These are phyloP conservation scores for Drosophila equinoxialis DNA, from an alignment of 1,140 invertebrate genomes.

Conservation along the genomic window DNA sequence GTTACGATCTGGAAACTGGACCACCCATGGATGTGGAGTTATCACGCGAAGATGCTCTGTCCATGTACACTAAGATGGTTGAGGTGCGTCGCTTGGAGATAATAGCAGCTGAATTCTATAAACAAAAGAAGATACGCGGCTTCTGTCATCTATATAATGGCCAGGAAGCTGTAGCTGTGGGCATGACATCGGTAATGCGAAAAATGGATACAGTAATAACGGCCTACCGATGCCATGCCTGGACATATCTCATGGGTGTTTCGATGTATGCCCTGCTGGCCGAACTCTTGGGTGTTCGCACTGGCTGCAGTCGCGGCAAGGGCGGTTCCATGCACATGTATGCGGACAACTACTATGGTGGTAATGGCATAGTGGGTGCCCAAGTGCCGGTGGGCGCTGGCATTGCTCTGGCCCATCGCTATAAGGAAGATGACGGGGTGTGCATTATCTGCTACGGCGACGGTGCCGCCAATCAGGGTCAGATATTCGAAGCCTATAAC, in stretches of 20 bases:
- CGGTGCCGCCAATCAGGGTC: slow-evolving; percentile 97
- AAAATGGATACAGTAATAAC: slow-evolving; percentile 89
- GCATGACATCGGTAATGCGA: slow-evolving; percentile 87
- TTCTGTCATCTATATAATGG: slow-evolving; percentile 94
- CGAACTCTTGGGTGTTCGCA: slow-evolving; percentile 92
- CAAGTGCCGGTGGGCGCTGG: slow-evolving; percentile 97
- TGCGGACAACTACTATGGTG: slow-evolving; percentile 88
- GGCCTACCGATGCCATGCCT: slow-evolving; percentile 87
- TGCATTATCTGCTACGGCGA: slow-evolving; percentile 96
- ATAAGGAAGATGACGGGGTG: slow-evolving; percentile 90
- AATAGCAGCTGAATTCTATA: slow-evolving; percentile 88
- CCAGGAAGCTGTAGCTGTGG: slow-evolving; percentile 86
- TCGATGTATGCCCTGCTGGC: slow-evolving; percentile 89
- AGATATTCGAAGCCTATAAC: slow-evolving; percentile 91
- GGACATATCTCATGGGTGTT: slow-evolving; percentile 91
- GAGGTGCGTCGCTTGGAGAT: slow-evolving; percentile 88
- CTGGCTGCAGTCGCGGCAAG: slow-evolving; percentile 89
- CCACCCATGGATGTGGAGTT: slow-evolving; percentile 86
- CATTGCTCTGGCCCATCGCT: slow-evolving; percentile 95
- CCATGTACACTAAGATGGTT: slow-evolving; percentile 87
- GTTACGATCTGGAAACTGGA: slow-evolving; percentile 93
- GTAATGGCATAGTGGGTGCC: slow-evolving; percentile 99
- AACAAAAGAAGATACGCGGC: slow-evolving; percentile 90
- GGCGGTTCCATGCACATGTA: slow-evolving; percentile 88
- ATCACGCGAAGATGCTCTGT: slow-evolving; percentile 87